These are phyloP conservation scores for Ictidomys tridecemlineatus DNA, from an alignment of 2,113 vertebrate genomes.

Conservation along the genomic window DNA sequence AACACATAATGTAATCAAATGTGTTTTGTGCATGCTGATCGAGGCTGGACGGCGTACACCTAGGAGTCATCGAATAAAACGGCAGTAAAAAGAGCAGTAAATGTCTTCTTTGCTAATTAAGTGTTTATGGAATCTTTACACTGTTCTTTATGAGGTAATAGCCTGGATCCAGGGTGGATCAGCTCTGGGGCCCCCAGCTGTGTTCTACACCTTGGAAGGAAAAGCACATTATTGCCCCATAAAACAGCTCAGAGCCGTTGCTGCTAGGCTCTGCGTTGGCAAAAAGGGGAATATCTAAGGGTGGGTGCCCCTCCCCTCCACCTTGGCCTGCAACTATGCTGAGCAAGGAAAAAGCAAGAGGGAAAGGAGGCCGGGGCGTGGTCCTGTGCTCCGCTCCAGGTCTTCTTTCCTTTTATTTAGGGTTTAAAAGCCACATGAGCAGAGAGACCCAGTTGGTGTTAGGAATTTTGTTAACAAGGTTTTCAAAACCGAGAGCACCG, in stretches of 20 bases:
- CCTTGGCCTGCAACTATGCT: fast-evolving
- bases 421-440: background rate
- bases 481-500: background rate
- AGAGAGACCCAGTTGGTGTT: background rate
- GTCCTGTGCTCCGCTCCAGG: background rate
- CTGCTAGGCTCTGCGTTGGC: background rate
- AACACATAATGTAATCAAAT: background rate
- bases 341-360: background rate
- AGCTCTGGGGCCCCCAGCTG: conserved; percentile 34
- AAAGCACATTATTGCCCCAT: conserved; percentile 53
- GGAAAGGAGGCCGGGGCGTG: too few relatives aligned
- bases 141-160: conserved; percentile 67
- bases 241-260: conserved; percentile 1
- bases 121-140: conserved; percentile 47
- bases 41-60: background rate
- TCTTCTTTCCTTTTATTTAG: background rate
- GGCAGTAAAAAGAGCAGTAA: conserved; percentile 45
- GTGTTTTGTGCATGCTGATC: background rate
- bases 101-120: conserved; percentile 72
- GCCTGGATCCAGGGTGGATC: conserved; percentile 42
- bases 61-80: conserved; percentile 48
- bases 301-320: fast-evolving
- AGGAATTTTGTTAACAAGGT: background rate
- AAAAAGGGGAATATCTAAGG: background rate
- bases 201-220: conserved; percentile 49